Conservation (phyloP, 92 coral and sea anemone genomes). For the Porites lobata region DNA sequence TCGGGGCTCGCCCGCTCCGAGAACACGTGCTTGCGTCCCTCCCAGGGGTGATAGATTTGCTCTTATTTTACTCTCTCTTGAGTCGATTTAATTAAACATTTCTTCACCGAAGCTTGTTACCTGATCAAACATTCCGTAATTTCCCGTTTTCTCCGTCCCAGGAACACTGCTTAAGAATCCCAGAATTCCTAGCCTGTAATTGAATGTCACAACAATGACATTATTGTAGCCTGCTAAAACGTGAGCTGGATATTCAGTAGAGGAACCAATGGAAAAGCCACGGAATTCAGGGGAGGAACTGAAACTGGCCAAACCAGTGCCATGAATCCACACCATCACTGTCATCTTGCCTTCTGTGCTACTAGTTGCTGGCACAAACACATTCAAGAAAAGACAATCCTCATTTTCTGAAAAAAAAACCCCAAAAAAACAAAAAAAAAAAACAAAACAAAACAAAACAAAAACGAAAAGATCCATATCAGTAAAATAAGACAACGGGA, state of each 20-base stretch:
- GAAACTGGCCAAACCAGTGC: constrained; percentile 8
- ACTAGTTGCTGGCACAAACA: constrained; percentile 55
- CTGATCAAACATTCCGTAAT: constrained; percentile 82
- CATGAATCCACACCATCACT: constrained; percentile 84
- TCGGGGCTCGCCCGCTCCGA: no score
- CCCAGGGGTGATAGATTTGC: no score
- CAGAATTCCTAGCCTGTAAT: constrained; percentile 70
- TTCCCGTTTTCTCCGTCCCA: constrained; percentile 64
- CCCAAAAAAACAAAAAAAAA: no score
- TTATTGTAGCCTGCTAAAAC: constrained; percentile 60
- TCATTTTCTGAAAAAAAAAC: constrained; percentile 43
- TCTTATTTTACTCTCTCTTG: no score
- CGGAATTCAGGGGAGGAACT: neutral
- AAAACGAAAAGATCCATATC: no score
- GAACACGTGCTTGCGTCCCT: no score
- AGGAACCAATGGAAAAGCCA: constrained; percentile 52
- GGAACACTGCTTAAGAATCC: constrained; percentile 70
- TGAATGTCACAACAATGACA: constrained; percentile 74
- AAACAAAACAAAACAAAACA: no score
- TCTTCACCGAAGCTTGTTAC: constrained; percentile 15
- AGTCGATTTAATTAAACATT: no score
- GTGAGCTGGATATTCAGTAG: constrained; percentile 44
- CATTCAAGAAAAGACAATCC: constrained; percentile 72
- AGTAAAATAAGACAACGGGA: no score
- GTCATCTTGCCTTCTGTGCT: constrained; percentile 49